Evolutionary conservation across 2,113 vertebrate species (phyloP), one percentile per base, ranked within the genome.

Genomic region (Pachycephala philippinensis): DNA sequence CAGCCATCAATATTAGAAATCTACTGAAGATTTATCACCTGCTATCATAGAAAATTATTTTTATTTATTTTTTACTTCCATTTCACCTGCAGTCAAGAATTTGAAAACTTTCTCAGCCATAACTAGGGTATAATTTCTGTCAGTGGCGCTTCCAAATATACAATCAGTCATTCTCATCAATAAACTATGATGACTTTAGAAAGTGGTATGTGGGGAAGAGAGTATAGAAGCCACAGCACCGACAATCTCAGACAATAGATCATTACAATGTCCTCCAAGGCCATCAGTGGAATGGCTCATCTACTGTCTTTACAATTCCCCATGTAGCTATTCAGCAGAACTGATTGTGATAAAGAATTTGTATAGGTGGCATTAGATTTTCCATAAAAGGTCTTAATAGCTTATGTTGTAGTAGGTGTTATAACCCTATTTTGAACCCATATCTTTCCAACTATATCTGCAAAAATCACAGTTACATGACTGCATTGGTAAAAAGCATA

Each of bases 271-370:
- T 84, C 80, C 64, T 89, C 91, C 79, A 90, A 93, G 68, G 64
- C 47, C 69, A 84, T 81, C 69, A 79, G 7, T 66, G 89, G 50
- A 86, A 95, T 59, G 35, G 64, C 30, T 94, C 47, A 50, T 75
- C 86, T 95, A 63, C 91, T 44, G 44, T 56, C 23, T 70, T 47
- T 93, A 53, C 80, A 95, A 71, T 87, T 90, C 72, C 72, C 68
- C 33, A 59, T 52, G 52, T 54, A 89, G 59, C 83, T 70, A 47
- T 92, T 93, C 71, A 90, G 57, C 42, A 87, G 76, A 86, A 84
- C 52, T 74, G 42, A 84, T 65, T 63, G 54, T 84, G 42, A 66
- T 86, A 59, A 83, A 96, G 68, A 54, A 90, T 94, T 93, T 97
- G n/a, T 92, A 69, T 79, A 83, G 80, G 21, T 90, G 21, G 47